These are phyloP conservation scores for Miichthys miiuy DNA, from an alignment of 2,797 vertebrate species.

Conservation along the genomic window DNA sequence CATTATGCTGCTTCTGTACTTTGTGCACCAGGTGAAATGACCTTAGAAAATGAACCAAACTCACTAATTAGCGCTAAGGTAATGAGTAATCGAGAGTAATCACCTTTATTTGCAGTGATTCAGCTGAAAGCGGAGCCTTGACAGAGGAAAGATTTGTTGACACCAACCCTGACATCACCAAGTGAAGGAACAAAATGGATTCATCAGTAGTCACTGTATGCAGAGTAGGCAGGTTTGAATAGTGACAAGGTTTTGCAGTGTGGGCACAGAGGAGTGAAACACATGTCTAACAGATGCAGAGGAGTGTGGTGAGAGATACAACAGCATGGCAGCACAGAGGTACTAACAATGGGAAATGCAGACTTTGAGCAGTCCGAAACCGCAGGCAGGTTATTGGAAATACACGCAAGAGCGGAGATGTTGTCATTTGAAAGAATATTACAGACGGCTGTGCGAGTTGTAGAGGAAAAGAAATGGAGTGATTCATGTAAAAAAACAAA, in stretches of 20 bases:
- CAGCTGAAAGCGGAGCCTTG: background rate
- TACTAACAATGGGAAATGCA: background rate
- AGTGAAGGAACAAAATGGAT: conserved; percentile 9
- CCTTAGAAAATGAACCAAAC: background rate
- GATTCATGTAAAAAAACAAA: background rate
- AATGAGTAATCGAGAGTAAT: conserved; percentile 13
- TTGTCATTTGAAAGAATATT: background rate
- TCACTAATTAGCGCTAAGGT: background rate
- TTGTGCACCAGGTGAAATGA: conserved; percentile 1
- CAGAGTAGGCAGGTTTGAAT: background rate
- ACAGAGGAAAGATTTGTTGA: background rate
- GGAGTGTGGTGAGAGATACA: background rate
- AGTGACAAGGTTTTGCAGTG: background rate
- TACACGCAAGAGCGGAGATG: background rate
- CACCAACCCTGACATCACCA: conserved; percentile 1
- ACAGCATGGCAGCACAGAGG: background rate
- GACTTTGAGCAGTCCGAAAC: background rate
- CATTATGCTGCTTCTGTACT: background rate
- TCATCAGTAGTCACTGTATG: background rate
- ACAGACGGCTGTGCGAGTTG: background rate
- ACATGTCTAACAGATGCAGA: conserved; percentile 8
- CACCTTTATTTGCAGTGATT: conserved; percentile 2
- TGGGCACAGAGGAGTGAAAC: conserved; percentile 2
- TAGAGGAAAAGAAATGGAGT: background rate
- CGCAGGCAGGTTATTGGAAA: background rate